Base-by-base conservation (phyloP, 2,888 invertebrate species). In the Tachina lurida region DNA sequence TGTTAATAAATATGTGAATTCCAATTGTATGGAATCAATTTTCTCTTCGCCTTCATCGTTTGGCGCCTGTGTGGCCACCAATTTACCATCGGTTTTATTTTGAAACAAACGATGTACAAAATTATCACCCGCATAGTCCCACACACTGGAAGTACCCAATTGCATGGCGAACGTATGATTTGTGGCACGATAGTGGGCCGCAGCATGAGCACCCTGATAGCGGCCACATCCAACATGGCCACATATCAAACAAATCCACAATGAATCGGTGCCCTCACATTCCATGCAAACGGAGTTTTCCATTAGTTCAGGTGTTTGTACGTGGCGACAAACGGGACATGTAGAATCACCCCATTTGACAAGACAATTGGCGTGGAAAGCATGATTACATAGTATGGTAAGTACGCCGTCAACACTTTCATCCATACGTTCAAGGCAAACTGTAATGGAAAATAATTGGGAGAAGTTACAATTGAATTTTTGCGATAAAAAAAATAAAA, bases 231-330 rank as follows among this genome's bases (percentile, higher is more conserved):
- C 99, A 13, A 99, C 97, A 92, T 99, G 97, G 1, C 99, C 99
- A 92, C 99, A 99, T 87, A 99, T 98, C 75, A 99, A 94, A 91
- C 99, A 99, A 89, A 99, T 99, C 99, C 99, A 99, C 7, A 99
- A 94, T 76, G 98, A 95, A 89, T 97, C 97, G 0, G 95, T 93
- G 71, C 93, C 93, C 63, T 94, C 94, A 86, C 94, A 94, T 92
- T 93, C 94, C 94, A 92, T 95, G 93, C 93, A 95, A 91, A 92
- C 95, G 87, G 93, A 94, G 90, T 91, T 94, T 90, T 93, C 94
- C 88, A 93, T 92, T 80, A 94, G 93, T 87, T 94, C 94, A 0
- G 94, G 94, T 31, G 94, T 94, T 88, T 94, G 95, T 0, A 95
- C 95, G 67, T 94, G 95, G 7, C 99, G 96, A 92, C 99, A 99